Evolutionary conservation across 2,797 vertebrate genomes (phyloP).

Genomic region (Cyclura pinguis): DNA sequence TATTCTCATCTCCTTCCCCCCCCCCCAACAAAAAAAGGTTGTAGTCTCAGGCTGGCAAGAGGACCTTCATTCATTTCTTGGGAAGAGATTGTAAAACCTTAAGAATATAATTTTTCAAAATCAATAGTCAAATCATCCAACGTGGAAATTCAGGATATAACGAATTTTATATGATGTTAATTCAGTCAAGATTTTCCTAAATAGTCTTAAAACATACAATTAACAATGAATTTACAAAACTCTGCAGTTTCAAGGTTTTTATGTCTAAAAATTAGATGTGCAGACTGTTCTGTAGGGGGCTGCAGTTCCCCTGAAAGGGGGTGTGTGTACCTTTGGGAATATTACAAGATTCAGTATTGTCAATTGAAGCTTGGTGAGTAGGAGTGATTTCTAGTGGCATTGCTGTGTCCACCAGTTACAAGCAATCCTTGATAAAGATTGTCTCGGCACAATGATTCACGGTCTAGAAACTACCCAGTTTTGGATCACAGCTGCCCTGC

Average conservation of each 20-base stretch:
- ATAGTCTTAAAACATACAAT: background rate
- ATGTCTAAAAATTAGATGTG: background rate
- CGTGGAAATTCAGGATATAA: background rate
- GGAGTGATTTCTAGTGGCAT: background rate
- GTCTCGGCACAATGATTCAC: background rate
- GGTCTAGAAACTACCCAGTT: background rate
- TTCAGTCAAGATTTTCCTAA: background rate
- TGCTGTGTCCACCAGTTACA: background rate
- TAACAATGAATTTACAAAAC: background rate
- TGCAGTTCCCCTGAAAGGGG: background rate
- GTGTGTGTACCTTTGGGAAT: background rate
- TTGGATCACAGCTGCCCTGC: background rate
- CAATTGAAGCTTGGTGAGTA: background rate
- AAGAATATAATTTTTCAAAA: background rate
- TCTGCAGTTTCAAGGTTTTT: background rate
- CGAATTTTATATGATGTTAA: background rate
- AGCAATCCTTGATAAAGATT: background rate
- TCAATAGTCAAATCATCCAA: background rate
- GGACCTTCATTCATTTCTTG: background rate
- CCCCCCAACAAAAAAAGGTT: background rate
- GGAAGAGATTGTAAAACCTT: background rate
- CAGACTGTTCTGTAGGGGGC: background rate
- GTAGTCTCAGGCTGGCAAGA: background rate
- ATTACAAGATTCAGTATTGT: background rate
- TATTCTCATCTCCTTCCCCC: background rate